Evolutionary conservation across 2,888 invertebrate species (phyloP), one percentile per base, ranked within the genome.

Genomic region (Danaus chrysippus): DNA sequence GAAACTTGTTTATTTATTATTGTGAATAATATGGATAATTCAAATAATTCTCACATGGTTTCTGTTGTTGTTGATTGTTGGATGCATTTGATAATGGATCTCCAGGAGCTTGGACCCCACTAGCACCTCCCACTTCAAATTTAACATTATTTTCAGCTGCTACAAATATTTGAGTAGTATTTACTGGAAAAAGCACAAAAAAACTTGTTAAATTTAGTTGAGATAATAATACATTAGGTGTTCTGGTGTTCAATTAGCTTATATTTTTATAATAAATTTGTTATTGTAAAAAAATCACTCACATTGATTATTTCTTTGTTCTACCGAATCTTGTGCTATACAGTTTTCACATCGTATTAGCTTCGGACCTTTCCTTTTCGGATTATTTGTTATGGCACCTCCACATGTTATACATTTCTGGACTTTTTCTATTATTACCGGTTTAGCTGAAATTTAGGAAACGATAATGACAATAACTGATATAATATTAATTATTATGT

Each of bases 391-490:
- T 62, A 93, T 92, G 55, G 88, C 82, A 65, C 87, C 91, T 61
- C 93, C 93, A 71, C 93, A 93, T 56, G 92, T 92, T 34, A 93
- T 92, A 74, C 93, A 93, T 79, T 93, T 93, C 68, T 91, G 91
- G 56, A 92, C 81, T 75, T 87, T 91, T 69, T 93, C 92, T 70
- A 92, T 76, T 70, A 92, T 85, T 54, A 91, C 80, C 62, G 92
- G 82, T 81, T 92, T 92, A 55, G 91, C 83, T 85, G 86, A 73
- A 82, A 91, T 70, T 70, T 74, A 62, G 69, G 64, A n/a, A 3
- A 46, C 13, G 13, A 13, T 46, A 5, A 46, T 46, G 46, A 46
- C n/a, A n/a, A 11, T n/a, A 19, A n/a, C 10, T 8, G 23, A 11
- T 10, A 34, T 34, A 8, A 12, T 19, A 19, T 53, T 15, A 17